phyloP scores from a whole-genome alignment of 2,113 vertebrate species.

The Hemiscyllium ocellatum region DNA sequence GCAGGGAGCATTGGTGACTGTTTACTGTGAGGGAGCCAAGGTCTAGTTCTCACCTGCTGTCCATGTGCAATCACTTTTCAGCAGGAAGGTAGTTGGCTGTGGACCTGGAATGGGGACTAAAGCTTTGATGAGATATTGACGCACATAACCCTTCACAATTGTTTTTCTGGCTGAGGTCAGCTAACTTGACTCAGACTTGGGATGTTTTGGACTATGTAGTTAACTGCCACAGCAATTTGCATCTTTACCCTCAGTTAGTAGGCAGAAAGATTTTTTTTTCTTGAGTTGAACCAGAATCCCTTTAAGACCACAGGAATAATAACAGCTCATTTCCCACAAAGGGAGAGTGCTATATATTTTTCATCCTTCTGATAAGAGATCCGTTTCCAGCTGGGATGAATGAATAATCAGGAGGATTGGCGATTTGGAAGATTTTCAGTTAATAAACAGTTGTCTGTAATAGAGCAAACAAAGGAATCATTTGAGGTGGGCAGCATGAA shows the following conservation, averaged over 20 bases:
- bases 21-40: background rate
- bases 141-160: background rate
- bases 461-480: conserved; percentile 13
- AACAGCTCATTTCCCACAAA: background rate
- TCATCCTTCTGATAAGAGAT: background rate
- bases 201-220: background rate
- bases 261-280: background rate
- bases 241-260: background rate
- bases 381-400: background rate
- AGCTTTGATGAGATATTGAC: background rate
- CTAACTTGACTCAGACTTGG: background rate
- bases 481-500: background rate
- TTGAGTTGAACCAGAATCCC: background rate
- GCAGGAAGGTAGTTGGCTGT: background rate
- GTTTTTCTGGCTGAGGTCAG: background rate
- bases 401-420: background rate
- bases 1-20: background rate
- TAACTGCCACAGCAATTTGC: background rate
- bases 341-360: background rate
- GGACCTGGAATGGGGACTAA: background rate
- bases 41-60: background rate
- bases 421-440: background rate
- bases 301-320: background rate
- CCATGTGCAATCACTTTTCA: background rate
- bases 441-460: background rate